These are phyloP conservation scores for Dynastes tityus DNA, from an alignment of 2,888 invertebrate species.

Conservation along the genomic window DNA sequence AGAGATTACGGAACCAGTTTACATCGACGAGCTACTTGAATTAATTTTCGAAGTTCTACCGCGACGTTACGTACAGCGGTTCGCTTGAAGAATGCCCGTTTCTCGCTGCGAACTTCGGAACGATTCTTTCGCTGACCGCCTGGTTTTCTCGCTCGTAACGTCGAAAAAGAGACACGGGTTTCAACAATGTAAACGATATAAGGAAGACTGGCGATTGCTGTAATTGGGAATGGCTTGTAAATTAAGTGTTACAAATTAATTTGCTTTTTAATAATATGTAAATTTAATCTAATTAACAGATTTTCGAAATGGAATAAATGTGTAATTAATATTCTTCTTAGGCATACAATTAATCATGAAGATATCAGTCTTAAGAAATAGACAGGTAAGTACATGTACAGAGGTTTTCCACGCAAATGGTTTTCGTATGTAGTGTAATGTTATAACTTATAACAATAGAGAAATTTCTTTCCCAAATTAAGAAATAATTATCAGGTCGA, in stretches of 20 bases:
- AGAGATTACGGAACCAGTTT: slow-evolving; percentile 64
- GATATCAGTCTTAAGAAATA: too few species aligned
- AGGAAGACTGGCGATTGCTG: background rate
- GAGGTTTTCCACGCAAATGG: too few species aligned
- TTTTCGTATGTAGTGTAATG: too few species aligned
- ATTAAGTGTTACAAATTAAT: slow-evolving; percentile 14
- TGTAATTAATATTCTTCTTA: too few species aligned
- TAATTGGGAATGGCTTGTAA: background rate
- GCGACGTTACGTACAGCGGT: background rate
- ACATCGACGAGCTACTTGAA: slow-evolving; percentile 63
- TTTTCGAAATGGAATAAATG: background rate
- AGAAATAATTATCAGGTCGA: too few species aligned
- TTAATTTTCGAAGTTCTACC: slow-evolving; percentile 59
- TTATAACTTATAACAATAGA: too few species aligned
- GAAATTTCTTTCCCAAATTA: too few species aligned
- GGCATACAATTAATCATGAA: too few species aligned
- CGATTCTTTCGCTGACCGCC: background rate
- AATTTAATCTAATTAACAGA: background rate
- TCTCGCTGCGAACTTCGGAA: slow-evolving; percentile 1
- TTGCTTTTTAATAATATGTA: slow-evolving; percentile 16
- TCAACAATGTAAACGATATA: background rate
- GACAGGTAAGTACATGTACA: too few species aligned
- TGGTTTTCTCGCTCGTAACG: background rate
- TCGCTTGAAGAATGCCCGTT: slow-evolving; percentile 13
- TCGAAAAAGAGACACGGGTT: slow-evolving; percentile 16